Conservation (phyloP, 1,140 invertebrate species). For the Solen grandis region DNA sequence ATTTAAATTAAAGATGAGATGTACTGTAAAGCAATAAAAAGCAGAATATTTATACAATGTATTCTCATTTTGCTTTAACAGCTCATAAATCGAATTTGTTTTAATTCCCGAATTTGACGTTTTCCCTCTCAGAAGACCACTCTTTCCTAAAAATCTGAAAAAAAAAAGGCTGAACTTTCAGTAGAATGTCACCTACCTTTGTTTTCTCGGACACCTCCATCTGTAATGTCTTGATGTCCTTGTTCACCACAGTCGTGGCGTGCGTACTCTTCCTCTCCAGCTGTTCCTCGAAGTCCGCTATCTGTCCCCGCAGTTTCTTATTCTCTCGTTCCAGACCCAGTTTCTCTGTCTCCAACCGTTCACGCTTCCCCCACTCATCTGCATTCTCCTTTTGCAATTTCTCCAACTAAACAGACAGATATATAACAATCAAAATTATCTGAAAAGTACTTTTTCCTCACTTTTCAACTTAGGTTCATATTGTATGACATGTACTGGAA, state of each 20-base stretch:
- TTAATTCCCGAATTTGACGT: no score
- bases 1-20: no score
- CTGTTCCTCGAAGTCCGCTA: constrained; percentile 90
- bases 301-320: constrained; percentile 91
- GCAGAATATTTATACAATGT: no score
- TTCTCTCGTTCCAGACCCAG: constrained; percentile 92
- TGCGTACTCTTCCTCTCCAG: constrained; percentile 82
- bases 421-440: not conserved
- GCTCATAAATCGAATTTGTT: no score
- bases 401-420: constrained; percentile 84
- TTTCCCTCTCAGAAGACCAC: no score
- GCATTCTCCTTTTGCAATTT: constrained; percentile 94
- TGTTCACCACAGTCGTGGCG: constrained; percentile 82
- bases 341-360: constrained; percentile 94
- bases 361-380: constrained; percentile 94
- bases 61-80: no score
- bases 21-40: no score
- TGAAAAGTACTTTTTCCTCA: no score
- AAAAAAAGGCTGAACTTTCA: no score
- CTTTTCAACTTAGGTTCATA: no score
- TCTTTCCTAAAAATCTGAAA: no score
- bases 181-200: constrained; percentile 86
- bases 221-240: constrained; percentile 87
- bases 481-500: no score
- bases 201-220: constrained; percentile 88